These are phyloP conservation scores for Alcedo quadribrachys DNA, from an alignment of 2,797 vertebrate genomes.

Conservation along the genomic window DNA sequence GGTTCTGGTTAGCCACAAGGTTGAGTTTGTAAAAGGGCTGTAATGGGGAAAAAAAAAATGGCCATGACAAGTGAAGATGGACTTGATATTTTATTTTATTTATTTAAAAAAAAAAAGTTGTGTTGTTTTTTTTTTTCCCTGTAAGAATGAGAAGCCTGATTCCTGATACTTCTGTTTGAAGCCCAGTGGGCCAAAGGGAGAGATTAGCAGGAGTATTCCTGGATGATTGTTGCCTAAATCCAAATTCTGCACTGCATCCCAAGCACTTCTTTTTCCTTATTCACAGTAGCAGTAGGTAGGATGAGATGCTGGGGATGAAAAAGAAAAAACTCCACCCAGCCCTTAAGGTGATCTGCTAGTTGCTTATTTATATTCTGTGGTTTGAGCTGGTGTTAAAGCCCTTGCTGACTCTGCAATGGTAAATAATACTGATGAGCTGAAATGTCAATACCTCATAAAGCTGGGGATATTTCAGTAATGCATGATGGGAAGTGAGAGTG, in stretches of 20 bases:
- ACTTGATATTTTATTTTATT: not conserved
- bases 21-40: not conserved
- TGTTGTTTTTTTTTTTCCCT: not conserved
- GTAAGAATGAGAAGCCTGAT: not conserved
- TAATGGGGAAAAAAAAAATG: not conserved
- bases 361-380: constrained; percentile 43
- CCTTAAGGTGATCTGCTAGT: not conserved
- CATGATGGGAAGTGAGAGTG: not conserved
- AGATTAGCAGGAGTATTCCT: not conserved
- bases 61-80: not conserved
- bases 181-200: not conserved
- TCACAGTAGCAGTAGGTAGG: not conserved
- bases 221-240: not conserved
- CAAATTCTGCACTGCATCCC: not conserved
- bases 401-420: constrained; percentile 36
- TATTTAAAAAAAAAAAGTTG: too few species aligned
- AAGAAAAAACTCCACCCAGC: not conserved
- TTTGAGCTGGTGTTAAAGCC: not conserved
- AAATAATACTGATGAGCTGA: constrained; percentile 39
- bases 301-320: not conserved
- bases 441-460: not conserved
- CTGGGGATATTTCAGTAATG: not conserved
- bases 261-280: not conserved
- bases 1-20: constrained; percentile 10
- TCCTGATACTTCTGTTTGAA: not conserved